A percentile compares a stretch with the other conserved stretches of the same genome.
Conservation (phyloP, 2,888 invertebrate species). For the Tachystola acroxantha region DNA sequence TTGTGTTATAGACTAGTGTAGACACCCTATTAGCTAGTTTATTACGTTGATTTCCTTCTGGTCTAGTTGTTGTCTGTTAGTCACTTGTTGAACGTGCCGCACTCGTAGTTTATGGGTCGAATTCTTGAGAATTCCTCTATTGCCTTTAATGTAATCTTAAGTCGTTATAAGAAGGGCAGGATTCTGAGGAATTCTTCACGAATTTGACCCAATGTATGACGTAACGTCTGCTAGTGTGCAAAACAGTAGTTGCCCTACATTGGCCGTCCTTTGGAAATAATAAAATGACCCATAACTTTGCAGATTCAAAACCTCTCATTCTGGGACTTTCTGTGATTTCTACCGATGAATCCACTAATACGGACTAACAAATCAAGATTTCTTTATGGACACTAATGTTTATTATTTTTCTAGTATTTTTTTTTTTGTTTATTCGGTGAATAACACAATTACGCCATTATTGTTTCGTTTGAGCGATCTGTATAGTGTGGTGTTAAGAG, state of each 20-base stretch:
- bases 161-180: not conserved
- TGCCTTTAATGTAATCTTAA: not conserved
- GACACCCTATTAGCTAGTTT: constrained; percentile 15
- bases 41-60: constrained; percentile 4
- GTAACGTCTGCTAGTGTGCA: constrained; percentile 14
- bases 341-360: constrained; percentile 47
- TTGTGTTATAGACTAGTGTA: constrained; percentile 49
- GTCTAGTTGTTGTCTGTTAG: constrained; percentile 25
- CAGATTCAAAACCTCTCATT: constrained; percentile 56
- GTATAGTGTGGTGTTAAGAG: constrained; percentile 41
- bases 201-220: not conserved
- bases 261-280: constrained; percentile 25
- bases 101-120: constrained; percentile 19
- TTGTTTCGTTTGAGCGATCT: constrained; percentile 22
- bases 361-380: constrained; percentile 41
- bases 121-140: not conserved
- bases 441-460: constrained; percentile 67
- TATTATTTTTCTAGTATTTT: constrained; percentile 4
- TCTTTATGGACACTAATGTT: constrained; percentile 12
- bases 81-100: constrained; percentile 36
- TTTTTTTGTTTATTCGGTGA: constrained; percentile 17
- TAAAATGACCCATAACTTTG: constrained; percentile 47
- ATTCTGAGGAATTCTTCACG: not conserved
- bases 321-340: constrained; percentile 49
- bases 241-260: constrained; percentile 14